Percentiles rank a stretch among this genome's conserved stretches.
phyloP scores from a whole-genome alignment of 2,113 vertebrate genomes.

The Macquaria australasica region DNA sequence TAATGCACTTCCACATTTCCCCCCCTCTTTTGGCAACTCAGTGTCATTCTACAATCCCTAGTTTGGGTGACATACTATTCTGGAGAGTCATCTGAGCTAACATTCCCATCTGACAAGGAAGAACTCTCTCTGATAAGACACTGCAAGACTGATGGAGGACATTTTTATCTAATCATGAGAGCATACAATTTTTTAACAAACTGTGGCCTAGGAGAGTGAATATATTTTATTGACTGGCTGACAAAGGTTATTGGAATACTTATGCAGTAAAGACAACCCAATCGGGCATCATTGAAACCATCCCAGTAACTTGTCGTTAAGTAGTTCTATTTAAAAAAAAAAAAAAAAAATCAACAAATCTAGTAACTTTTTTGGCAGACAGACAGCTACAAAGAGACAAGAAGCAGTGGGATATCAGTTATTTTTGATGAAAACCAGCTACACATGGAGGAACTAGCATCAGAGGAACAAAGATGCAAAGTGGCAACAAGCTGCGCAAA shows the following conservation, averaged over 20 bases:
- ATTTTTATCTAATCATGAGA: neutral
- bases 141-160: neutral
- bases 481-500: slow-evolving; percentile 17
- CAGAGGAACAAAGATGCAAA: slow-evolving; percentile 20
- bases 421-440: slow-evolving; percentile 19
- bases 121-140: neutral
- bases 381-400: slow-evolving; percentile 7
- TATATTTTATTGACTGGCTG: neutral
- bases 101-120: slow-evolving; percentile 7
- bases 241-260: neutral
- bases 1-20: slow-evolving; percentile 33
- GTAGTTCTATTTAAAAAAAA: neutral
- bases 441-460: neutral
- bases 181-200: neutral
- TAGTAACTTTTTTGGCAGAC: neutral
- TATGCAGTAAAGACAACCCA: neutral
- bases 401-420: slow-evolving; percentile 16
- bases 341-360: neutral
- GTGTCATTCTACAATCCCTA: slow-evolving; percentile 24
- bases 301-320: neutral
- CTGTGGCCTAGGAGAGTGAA: neutral
- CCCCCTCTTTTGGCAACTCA: slow-evolving; percentile 39
- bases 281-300: neutral
- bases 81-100: slow-evolving; percentile 4
- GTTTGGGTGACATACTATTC: neutral